Conservation (phyloP, 2,113 vertebrate species). For the Andinoacara biseriatus region DNA sequence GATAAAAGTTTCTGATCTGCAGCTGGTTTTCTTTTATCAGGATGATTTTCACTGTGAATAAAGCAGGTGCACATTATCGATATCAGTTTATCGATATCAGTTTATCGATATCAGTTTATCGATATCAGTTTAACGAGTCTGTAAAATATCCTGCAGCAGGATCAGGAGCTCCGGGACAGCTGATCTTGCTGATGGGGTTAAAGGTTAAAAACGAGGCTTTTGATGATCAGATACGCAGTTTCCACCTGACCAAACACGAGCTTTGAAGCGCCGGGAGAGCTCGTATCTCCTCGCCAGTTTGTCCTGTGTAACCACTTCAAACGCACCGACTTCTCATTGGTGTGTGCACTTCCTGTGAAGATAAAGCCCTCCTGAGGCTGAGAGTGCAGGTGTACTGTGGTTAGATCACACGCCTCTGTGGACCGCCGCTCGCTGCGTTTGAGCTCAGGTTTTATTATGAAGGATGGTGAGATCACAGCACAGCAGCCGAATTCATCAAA, state of each 20-base stretch:
- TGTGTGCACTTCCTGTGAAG: slow-evolving; percentile 27
- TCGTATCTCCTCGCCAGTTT: neutral
- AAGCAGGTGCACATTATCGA: neutral
- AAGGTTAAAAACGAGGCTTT: neutral
- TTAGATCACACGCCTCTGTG: slow-evolving; percentile 11
- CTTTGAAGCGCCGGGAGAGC: slow-evolving; percentile 4
- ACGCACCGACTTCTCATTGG: slow-evolving; percentile 12
- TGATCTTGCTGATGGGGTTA: neutral
- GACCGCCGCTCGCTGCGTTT: neutral
- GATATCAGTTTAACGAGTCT: neutral
- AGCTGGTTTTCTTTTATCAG: neutral
- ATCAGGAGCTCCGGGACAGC: neutral
- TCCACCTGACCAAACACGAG: neutral
- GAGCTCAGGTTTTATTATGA: neutral
- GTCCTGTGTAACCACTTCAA: slow-evolving; percentile 45
- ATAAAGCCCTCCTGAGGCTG: slow-evolving; percentile 46
- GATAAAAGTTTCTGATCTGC: neutral
- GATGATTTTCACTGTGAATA: neutral
- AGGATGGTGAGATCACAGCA: neutral
- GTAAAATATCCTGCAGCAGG: neutral
- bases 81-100: neutral
- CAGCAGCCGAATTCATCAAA: neutral
- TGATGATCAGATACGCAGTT: slow-evolving; percentile 9
- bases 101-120: neutral
- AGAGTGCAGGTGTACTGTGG: slow-evolving; percentile 48